Evolutionary conservation across 2,888 invertebrate genomes (phyloP), one percentile per base, ranked within the genome.

Genomic region (Calephelis perditalis): DNA sequence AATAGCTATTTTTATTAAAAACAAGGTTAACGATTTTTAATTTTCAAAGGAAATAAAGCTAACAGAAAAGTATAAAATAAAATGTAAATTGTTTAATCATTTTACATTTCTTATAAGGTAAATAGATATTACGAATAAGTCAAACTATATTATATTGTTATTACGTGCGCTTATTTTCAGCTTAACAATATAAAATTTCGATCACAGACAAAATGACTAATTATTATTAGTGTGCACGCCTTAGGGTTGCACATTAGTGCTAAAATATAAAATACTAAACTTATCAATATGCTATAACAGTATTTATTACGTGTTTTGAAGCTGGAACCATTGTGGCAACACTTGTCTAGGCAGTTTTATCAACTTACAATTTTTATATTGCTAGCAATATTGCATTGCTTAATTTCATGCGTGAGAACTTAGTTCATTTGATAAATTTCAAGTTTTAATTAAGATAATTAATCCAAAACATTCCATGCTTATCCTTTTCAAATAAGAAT

Each of bases 141-240:
- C 52, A 52, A 52, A 52, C 52, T 52, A 52, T 52, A 59, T 60
- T 54, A 57, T 52, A 49, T 64, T 62, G 62, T 65, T 68, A 60
- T 67, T 68, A 70, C 75, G 81, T 81, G 82, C 81, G 81, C 74
- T 82, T 78, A 71, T 76, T 77, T 78, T 78, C 84, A 83, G 86
- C 87, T 85, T 88, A 89, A 82, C 79, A 81, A 86, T 88, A 87
- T 84, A 86, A 84, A 83, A 85, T 86, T 86, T 87, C 75, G 86
- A 89, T 89, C 89, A 89, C 89, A 89, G 88, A 87, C 84, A 88
- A 86, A 88, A 88, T 88, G 86, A 87, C 86, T 84, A 72, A 70
- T 70, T 68, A 68, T 82, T 79, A 82, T 79, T 81, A 84, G 81
- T 77, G 81, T 80, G 77, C 76, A 81, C 82, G 79, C 83, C 71